Percentiles rank a stretch among this genome's conserved stretches.
phyloP scores from a whole-genome alignment of 2,113 vertebrate genomes.

The Cariama cristata region DNA sequence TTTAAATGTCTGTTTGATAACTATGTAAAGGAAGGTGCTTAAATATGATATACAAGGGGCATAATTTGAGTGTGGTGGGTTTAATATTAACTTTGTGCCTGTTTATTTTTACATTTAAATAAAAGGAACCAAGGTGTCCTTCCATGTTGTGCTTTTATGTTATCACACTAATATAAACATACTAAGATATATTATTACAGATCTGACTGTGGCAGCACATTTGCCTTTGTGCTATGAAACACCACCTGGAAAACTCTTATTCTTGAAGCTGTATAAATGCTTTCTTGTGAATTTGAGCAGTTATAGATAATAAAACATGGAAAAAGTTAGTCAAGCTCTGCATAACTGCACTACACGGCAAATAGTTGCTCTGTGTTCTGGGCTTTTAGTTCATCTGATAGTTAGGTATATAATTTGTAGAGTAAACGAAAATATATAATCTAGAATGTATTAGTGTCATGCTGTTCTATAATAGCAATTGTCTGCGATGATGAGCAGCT shows the following conservation, averaged over 20 bases:
- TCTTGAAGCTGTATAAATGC: neutral
- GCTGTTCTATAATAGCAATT: neutral
- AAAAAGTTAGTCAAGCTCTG: neutral
- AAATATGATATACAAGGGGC: neutral
- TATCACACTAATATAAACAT: neutral
- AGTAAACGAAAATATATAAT: neutral
- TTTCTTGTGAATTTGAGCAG: neutral
- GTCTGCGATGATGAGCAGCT: neutral
- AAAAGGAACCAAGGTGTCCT: neutral
- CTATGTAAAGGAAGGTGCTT: neutral
- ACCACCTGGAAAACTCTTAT: neutral
- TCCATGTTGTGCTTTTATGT: neutral
- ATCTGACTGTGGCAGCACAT: neutral
- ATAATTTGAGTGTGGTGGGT: neutral
- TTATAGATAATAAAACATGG: neutral
- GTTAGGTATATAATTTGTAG: neutral
- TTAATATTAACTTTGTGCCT: neutral
- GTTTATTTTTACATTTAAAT: neutral
- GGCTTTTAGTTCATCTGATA: neutral
- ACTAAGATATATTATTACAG: neutral
- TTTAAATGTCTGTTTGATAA: neutral
- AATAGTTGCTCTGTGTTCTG: neutral
- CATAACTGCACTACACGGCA: neutral
- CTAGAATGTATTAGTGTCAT: neutral
- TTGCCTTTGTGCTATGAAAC: neutral